These are phyloP conservation scores for Apis laboriosa DNA, from an alignment of 1,140 invertebrate species.

Conservation along the genomic window DNA sequence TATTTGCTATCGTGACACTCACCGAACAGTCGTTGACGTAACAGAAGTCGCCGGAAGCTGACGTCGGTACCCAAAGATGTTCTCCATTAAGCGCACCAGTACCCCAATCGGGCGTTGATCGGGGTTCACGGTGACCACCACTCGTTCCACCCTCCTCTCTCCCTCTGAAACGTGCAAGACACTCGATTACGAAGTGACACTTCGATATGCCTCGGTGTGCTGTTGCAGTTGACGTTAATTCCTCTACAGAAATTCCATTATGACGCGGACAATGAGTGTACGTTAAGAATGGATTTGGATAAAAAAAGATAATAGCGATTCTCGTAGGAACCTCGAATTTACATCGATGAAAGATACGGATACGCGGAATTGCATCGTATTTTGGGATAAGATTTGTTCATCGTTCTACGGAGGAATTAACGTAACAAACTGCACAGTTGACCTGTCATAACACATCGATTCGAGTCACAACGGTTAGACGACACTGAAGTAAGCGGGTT, in stretches of 20 bases:
- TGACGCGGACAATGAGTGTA: background rate
- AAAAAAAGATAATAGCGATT: background rate
- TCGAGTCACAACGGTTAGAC: background rate
- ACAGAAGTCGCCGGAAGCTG: slow-evolving; percentile 95
- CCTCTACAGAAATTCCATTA: slow-evolving; percentile 31
- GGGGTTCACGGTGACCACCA: slow-evolving; percentile 82
- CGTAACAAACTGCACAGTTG: background rate
- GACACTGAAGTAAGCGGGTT: slow-evolving; percentile 10
- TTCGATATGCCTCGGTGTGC: slow-evolving; percentile 9
- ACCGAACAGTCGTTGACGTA: slow-evolving; percentile 95
- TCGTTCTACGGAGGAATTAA: background rate
- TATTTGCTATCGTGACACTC: slow-evolving; percentile 75
- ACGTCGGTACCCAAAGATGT: slow-evolving; percentile 93
- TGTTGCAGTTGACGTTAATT: slow-evolving; percentile 48
- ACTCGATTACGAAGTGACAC: slow-evolving; percentile 48
- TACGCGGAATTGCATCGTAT: background rate
- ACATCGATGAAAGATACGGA: too few relatives aligned
- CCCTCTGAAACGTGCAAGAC: slow-evolving; percentile 80
- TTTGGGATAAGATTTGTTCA: background rate
- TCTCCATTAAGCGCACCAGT: slow-evolving; percentile 90
- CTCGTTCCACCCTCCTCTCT: slow-evolving; percentile 68
- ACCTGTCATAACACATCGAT: slow-evolving; percentile 5
- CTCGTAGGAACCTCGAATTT: background rate
- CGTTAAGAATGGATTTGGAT: too few relatives aligned
- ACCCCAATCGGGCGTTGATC: slow-evolving; percentile 91